Evolutionary conservation across 2,797 vertebrate species (phyloP), one percentile per base, ranked within the genome.

Genomic region (Aythya fuligula): DNA sequence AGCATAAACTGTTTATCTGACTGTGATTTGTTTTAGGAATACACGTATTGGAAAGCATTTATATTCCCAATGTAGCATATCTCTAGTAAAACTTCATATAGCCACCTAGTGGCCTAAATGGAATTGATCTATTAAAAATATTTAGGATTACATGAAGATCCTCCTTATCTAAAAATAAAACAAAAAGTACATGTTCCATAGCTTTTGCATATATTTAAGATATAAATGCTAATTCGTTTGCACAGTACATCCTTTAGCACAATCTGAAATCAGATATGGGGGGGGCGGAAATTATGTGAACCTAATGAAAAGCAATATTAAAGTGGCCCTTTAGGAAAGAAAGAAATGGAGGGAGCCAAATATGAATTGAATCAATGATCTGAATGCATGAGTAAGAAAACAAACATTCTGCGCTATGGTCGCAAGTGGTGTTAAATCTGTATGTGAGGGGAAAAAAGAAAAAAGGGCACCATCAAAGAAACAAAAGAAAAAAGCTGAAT

Each of bases 221-320:
- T 98, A 98, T 98, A 98, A 98, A 98, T 98, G 98, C 96, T 98
- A 96, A 95, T 97, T 97, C 97, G 82, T 97, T 98, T 98, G 96
- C 97, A 98, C 97, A 97, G 97, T 98, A 98, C 97, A 97, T 97
- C 93, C 93, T 97, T 91, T 93, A 94, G 94, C 82, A 98, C 96
- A 96, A 95, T 96, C 95, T 96, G 95, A 97, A 97, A 96, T 94
- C 85, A 97, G 95, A 93, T 91, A 89, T 88, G 95, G 93, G 92
- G 96, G 96, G 62, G n/a, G 54, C 9, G 41, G 2, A 91, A 91
- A 93, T 89, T 90, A 93, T 38, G 83, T 92, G 91, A 95, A 95
- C 93, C 92, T 72, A 93, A 94, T 83, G 94, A 56, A 95, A 79
- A 91, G 38, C 45, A 79, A 94, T 89, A 90, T 77, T 45, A 70